These are phyloP conservation scores for Cyprinodon tularosa DNA, from an alignment of 2,113 vertebrate genomes.

Conservation along the genomic window DNA sequence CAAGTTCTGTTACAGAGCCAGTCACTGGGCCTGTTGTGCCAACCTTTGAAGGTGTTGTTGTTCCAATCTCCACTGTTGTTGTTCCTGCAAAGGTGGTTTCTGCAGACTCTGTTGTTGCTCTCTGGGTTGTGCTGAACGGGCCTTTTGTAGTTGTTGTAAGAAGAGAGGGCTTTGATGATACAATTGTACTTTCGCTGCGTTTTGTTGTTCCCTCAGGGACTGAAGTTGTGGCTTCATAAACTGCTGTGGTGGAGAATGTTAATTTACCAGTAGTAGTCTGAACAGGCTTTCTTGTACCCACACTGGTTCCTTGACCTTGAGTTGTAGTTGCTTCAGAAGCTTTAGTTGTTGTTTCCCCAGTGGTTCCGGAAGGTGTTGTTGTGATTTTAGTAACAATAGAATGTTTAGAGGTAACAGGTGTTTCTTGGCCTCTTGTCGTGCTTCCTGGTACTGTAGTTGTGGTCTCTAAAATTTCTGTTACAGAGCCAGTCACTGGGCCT, in stretches of 20 bases:
- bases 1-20: neutral
- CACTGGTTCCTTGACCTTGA: neutral
- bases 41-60: neutral
- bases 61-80: neutral
- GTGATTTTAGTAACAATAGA: slow-evolving; percentile 1
- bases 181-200: neutral
- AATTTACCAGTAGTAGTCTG: neutral
- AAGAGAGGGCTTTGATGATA: neutral
- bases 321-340: neutral
- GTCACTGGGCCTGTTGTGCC: slow-evolving; percentile 4
- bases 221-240: slow-evolving; percentile 2
- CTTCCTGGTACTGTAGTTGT: neutral
- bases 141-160: neutral
- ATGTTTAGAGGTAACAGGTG: slow-evolving; percentile 17
- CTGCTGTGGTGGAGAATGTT: slow-evolving; percentile 15
- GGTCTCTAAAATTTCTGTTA: slow-evolving; percentile 10
- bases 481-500: neutral
- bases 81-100: neutral
- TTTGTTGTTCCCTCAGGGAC: neutral
- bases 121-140: neutral
- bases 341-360: neutral
- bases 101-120: too few species aligned
- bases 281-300: neutral
- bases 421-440: slow-evolving; percentile 3
- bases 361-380: neutral